These are phyloP conservation scores for Drosophila ohnishii DNA, from an alignment of 1,140 invertebrate genomes.

Conservation along the genomic window DNA sequence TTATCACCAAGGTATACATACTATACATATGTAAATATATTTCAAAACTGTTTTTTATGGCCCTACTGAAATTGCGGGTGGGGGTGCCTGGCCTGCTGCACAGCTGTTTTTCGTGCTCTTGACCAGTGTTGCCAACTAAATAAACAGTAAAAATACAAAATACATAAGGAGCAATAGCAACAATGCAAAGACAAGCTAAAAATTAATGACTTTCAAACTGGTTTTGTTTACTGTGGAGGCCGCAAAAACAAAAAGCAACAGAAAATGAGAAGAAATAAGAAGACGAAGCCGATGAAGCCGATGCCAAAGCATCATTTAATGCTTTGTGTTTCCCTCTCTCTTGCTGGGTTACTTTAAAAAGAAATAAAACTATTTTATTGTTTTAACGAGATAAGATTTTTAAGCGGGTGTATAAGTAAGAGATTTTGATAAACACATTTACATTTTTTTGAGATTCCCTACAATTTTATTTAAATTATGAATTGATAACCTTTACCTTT, in stretches of 20 bases:
- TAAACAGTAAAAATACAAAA: constrained; percentile 44
- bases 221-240: constrained; percentile 57
- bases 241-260: constrained; percentile 28
- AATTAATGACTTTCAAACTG: constrained; percentile 74
- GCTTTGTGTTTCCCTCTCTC: constrained; percentile 34
- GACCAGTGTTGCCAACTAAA: constrained; percentile 60
- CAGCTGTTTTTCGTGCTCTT: constrained; percentile 48
- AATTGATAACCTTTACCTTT: background rate
- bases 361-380: constrained; percentile 15
- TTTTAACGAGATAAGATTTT: constrained; percentile 18
- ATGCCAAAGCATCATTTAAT: constrained; percentile 53
- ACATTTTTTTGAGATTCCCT: background rate
- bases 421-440: background rate
- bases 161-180: constrained; percentile 53
- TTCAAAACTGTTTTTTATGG: constrained; percentile 54
- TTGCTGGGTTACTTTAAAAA: constrained; percentile 4
- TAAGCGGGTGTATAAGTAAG: background rate
- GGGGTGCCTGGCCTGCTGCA: constrained; percentile 13
- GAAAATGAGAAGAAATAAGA: constrained; percentile 27
- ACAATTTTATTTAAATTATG: too few species aligned
- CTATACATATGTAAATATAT: constrained; percentile 4
- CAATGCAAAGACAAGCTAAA: constrained; percentile 62
- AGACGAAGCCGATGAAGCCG: constrained; percentile 33
- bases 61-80: constrained; percentile 36
- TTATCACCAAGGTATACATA: constrained; percentile 51